Evolutionary conservation across 2,888 invertebrate genomes (phyloP), one percentile per base, ranked within the genome.

Genomic region (Bhutanitis thaidina): DNA sequence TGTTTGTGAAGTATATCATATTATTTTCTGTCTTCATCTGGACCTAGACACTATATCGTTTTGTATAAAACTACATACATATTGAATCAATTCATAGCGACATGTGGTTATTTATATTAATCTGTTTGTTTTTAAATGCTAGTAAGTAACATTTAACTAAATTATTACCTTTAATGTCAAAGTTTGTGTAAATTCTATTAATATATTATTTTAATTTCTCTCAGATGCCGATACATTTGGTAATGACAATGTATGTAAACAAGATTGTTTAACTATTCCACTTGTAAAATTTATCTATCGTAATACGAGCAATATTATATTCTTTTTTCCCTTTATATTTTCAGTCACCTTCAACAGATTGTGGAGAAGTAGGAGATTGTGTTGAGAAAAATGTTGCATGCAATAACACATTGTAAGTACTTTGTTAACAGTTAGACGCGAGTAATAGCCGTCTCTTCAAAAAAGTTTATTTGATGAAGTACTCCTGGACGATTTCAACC

Each of bases 331-430:
- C n/a, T n/a, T n/a, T n/a, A n/a, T n/a, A n/a, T n/a, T n/a, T n/a
- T 12, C 35, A 52, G 52, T 12, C 15, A 10, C 3, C 25, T 32
- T 3, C 12, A 9, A 25, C 43, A 9, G 29, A 35, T 2, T 52
- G 52, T 29, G 39, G 16, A 1, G 52, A 52, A 44, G n/a, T 38
- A 14, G 44, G 43, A 25, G 46, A 52, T 37, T 52, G 52, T 32
- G 13, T 37, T 25, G 20, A 12, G 3, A 25, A 46, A 37, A 35
- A 32, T 15, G 8, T 36, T n/a, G 8, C 15, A n/a, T 52, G 52
- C 27, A 52, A 52, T 37, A 52, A 43, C 32, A 37, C 41, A 12
- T 13, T 43, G 52, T 52, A 29, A 46, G 52, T 51, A 27, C 7
- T 8, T 27, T 20, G 20, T 5, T 20, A 20, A n/a, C n/a, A n/a